phyloP scores from a whole-genome alignment of 1,140 invertebrate species.

The Drosophila nikananu region DNA sequence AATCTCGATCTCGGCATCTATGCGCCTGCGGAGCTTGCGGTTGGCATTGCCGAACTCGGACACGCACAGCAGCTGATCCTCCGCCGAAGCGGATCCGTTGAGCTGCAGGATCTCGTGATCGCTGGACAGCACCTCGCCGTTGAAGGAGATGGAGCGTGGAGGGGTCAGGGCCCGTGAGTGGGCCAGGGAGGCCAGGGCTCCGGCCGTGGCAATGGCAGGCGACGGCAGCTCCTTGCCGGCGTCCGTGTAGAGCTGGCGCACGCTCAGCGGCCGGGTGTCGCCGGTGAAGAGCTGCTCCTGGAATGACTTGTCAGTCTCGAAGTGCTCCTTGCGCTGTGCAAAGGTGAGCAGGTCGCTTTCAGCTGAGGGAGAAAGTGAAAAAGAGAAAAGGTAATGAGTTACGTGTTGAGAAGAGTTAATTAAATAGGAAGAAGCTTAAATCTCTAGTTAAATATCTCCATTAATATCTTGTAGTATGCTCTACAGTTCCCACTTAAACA shows the following conservation, averaged over 20 bases:
- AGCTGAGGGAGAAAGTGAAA: conserved; percentile 88
- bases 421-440: neutral
- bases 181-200: conserved; percentile 65
- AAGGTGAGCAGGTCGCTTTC: conserved; percentile 94
- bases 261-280: conserved; percentile 87
- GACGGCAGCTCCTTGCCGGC: conserved; percentile 87
- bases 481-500: neutral
- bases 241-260: conserved; percentile 91
- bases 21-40: conserved; percentile 88
- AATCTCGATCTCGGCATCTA: conserved; percentile 94
- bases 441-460: neutral
- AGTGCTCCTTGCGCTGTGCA: conserved; percentile 91
- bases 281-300: conserved; percentile 89
- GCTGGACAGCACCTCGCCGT: conserved; percentile 80
- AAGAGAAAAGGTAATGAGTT: conserved; percentile 8
- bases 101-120: conserved; percentile 59
- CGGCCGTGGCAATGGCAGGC: conserved; percentile 39
- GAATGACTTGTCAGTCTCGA: conserved; percentile 88
- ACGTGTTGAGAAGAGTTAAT: neutral
- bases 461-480: neutral
- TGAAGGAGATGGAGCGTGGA: conserved; percentile 67
- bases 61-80: conserved; percentile 90
- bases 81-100: conserved; percentile 51
- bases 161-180: conserved; percentile 59
- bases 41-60: conserved; percentile 91